Base-by-base conservation (phyloP, 2,797 vertebrate genomes). In the Sebastes taczanowskii region DNA sequence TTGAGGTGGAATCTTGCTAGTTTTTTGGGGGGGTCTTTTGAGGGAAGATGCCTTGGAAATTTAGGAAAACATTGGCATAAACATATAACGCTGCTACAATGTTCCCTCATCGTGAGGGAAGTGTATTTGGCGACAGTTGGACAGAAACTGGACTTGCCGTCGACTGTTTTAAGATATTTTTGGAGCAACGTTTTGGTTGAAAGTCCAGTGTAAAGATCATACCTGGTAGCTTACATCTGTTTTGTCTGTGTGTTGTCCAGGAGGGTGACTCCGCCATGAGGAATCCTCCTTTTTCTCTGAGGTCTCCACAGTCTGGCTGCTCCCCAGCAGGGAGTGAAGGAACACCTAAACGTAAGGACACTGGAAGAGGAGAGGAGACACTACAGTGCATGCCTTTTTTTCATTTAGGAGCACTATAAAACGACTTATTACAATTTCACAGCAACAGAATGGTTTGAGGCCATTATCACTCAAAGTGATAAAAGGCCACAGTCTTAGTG, bases 311-410 rank as follows among this genome's bases (percentile, higher is more conserved):
- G 90, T 97, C 97, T 7, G 97, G 97, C 70, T 98, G 97, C 89
- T 99, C 98, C 78, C 98, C 98, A 85, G 96, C 97, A 88, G 97
- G 97, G 87, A 98, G 97, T 89, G 98, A 99, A 77, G 97, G 97
- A 93, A 96, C 97, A 25, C 96, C 97, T 82, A 99, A 98, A 98
- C 93, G 98, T 98, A 97, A 89, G 93, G 71, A 77, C 34, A 71
- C 25, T 18, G 2, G 7, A 56, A 52, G 22, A 72, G 22, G 25
- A 68, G 16, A 68, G 1, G 23, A 62, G 25, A n/a, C 49, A 34
- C 16, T 53, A 25, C 9, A 63, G 13, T 72, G 22, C 22, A 20
- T 27, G 11, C 6, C 2, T n/a, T 52, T 66, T 66, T 66, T 68
- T 64, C 4, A 72, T 82, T 65, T 4, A 42, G 29, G 23, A 18